These are phyloP conservation scores for Cyclophora punctaria DNA, from an alignment of 2,888 invertebrate genomes.

Conservation along the genomic window DNA sequence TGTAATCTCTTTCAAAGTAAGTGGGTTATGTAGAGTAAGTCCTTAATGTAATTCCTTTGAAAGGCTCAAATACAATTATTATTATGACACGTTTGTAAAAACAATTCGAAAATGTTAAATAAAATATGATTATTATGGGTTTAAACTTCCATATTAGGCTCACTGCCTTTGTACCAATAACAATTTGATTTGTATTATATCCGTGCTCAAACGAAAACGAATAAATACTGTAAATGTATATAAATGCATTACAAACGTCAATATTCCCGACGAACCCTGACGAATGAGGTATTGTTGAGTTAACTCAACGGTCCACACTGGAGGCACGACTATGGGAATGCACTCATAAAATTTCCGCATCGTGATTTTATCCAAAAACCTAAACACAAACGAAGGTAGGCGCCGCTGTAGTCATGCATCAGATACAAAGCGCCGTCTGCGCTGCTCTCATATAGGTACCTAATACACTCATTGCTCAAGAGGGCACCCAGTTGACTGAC, in stretches of 20 bases:
- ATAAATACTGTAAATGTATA: constrained; percentile 24
- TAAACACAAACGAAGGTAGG: constrained; percentile 19
- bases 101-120: no score
- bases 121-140: no score
- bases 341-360: constrained; percentile 57
- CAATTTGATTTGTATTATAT: constrained; percentile 10
- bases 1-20: no score
- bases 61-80: no score
- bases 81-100: no score
- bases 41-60: no score
- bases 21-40: no score
- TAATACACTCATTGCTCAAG: constrained; percentile 25
- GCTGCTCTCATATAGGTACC: constrained; percentile 17
- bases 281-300: constrained; percentile 63
- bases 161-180: constrained; percentile 7
- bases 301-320: constrained; percentile 22
- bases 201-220: constrained; percentile 7
- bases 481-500: constrained; percentile 15
- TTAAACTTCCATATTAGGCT: no score
- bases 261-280: constrained; percentile 58
- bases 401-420: constrained; percentile 26
- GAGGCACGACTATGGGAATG: constrained; percentile 49
- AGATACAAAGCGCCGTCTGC: constrained; percentile 36
- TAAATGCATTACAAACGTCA: constrained; percentile 28
- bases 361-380: constrained; percentile 53